Base-by-base conservation (phyloP, 1,140 invertebrate species). In the Centruroides vittatus region DNA sequence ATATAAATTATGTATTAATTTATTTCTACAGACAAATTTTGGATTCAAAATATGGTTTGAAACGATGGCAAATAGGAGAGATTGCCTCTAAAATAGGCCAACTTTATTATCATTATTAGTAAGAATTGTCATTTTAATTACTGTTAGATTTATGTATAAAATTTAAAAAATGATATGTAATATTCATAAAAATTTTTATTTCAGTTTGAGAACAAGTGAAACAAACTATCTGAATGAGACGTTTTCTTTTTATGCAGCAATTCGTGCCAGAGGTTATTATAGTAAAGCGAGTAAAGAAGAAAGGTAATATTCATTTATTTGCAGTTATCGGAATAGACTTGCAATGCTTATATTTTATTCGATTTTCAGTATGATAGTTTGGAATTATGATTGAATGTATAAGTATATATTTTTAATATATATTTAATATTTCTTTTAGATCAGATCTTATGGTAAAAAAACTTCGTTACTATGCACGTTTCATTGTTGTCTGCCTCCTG, bases 41-140 rank as follows among this genome's bases (percentile, higher is more conserved):
- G 59, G 93, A 97, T 75, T 83, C 82, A 64, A 95, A 95, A 76
- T 98, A 97, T 77, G 90, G 90, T 23, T 76, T 98, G 65, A 98
- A 98, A 70, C 77, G 94, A 66, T 98, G 93, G 93, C 94, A 98
- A 78, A 98, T 98, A 69, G 94, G 94, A 56, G 94, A 98, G 78
- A 95, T 98, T 64, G 94, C 94, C 11, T 96, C 92, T 10, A 98
- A 98, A 80, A 98, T 98, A 74, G 94, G 93, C 64, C 94, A 98
- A 76, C 83, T 98, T 23, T 98, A 98, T 77, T 98, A 98, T 73
- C 93, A 98, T 76, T 98, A 97, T 75, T 98, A 98, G 88, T 92
- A 79, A 86, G 87, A 41, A 23, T 82, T 47, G 49, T 51, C 49
- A 51, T 51, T n/a, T 51, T 34, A 51, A 34, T 34, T 13, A 60